These are phyloP conservation scores for Turritopsis dohrnii DNA, from an alignment of 30 jellyfish, hydroid and myxozoan genomes.

Conservation along the genomic window DNA sequence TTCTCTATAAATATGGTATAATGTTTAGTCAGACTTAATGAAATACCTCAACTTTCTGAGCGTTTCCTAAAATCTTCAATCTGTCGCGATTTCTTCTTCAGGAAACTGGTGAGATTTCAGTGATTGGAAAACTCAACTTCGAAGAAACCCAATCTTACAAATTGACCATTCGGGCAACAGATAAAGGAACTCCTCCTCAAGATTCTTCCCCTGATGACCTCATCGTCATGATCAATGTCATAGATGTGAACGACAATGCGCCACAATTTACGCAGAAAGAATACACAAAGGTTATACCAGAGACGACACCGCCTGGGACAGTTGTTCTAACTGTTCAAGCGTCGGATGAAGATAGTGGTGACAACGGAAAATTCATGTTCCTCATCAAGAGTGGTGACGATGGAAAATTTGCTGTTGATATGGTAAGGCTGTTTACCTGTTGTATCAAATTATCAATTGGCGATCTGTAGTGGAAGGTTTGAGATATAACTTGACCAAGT, in stretches of 20 bases:
- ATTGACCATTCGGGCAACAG: conserved; percentile 21
- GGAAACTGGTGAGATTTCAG: conserved; percentile 22
- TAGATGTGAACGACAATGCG: conserved; percentile 73
- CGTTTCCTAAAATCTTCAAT: too few species aligned
- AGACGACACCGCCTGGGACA: conserved; percentile 33
- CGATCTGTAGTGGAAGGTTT: too few species aligned
- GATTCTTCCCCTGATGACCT: neutral
- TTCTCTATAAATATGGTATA: conserved; percentile 6
- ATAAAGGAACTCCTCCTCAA: conserved; percentile 32
- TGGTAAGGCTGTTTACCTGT: neutral
- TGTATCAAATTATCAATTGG: neutral
- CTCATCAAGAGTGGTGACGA: conserved; percentile 36
- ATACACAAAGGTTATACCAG: conserved; percentile 53
- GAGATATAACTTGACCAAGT: too few species aligned
- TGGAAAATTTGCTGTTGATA: conserved; percentile 21
- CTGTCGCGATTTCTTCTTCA: neutral
- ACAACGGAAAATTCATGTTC: conserved; percentile 43
- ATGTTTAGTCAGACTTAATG: neutral
- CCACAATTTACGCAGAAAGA: conserved; percentile 57
- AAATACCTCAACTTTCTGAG: neutral
- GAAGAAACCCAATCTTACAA: conserved; percentile 19
- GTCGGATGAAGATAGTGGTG: conserved; percentile 65
- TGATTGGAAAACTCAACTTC: conserved; percentile 14
- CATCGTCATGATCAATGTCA: conserved; percentile 9
- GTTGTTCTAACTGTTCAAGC: conserved; percentile 38